Conservation (phyloP, 2,797 vertebrate species). For the Carduelis carduelis region DNA sequence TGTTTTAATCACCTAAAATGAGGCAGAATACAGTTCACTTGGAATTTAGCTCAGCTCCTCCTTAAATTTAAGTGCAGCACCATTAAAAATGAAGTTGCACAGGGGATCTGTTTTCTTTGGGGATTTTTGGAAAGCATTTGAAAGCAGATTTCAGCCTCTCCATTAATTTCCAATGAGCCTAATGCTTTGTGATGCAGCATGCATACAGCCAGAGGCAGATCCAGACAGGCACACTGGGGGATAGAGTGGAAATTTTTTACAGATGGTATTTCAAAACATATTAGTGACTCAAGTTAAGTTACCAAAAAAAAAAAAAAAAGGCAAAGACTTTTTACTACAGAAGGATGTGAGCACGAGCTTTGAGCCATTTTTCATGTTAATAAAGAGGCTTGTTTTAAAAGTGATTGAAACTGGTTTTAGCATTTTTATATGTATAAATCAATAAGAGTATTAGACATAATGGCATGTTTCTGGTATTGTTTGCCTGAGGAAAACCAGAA, state of each 20-base stretch:
- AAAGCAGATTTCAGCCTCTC: slow-evolving; percentile 36
- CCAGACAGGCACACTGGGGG: slow-evolving; percentile 21
- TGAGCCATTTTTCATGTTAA: slow-evolving; percentile 16
- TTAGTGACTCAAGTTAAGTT: slow-evolving; percentile 39
- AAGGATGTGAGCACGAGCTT: neutral
- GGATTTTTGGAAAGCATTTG: slow-evolving; percentile 19
- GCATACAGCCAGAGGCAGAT: slow-evolving; percentile 42
- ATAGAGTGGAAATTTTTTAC: slow-evolving; percentile 53
- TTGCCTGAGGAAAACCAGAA: slow-evolving; percentile 38
- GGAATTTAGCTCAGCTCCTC: neutral
- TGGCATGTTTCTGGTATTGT: neutral
- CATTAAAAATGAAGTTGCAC: slow-evolving; percentile 21
- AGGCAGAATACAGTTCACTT: neutral
- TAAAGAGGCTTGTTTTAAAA: slow-evolving; percentile 7
- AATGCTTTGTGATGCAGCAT: slow-evolving; percentile 56
- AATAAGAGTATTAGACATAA: neutral
- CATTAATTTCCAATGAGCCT: slow-evolving; percentile 53
- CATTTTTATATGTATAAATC: slow-evolving; percentile 28
- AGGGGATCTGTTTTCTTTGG: neutral
- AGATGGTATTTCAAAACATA: slow-evolving; percentile 53
- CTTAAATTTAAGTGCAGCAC: neutral
- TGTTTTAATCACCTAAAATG: neutral
- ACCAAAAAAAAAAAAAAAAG: neutral
- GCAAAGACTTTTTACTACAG: neutral
- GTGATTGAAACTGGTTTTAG: slow-evolving; percentile 10